phyloP scores from a whole-genome alignment of 2,888 invertebrate species.

The Cosmia pyralina region DNA sequence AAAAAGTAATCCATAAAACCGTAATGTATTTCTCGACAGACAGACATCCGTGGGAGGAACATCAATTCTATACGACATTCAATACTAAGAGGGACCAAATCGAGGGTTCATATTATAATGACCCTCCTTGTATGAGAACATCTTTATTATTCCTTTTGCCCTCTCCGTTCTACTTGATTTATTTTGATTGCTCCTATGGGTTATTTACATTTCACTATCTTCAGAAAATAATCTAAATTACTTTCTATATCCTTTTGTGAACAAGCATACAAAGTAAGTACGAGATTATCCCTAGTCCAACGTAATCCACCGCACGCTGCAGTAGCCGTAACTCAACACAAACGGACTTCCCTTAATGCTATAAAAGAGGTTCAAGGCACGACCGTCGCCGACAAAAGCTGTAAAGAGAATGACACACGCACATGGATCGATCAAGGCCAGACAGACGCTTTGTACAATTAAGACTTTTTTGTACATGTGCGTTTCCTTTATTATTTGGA shows the following conservation, averaged over 20 bases:
- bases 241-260: conserved; percentile 24
- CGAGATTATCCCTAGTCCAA: conserved; percentile 44
- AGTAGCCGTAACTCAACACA: conserved; percentile 54
- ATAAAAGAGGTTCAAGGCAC: conserved; percentile 69
- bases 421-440: conserved; percentile 86
- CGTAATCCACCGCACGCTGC: conserved; percentile 42
- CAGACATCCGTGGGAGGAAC: conserved; percentile 70
- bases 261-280: conserved; percentile 55
- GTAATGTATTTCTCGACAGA: conserved; percentile 62
- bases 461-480: conserved; percentile 55
- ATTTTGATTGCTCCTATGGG: conserved; percentile 54
- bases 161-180: conserved; percentile 64
- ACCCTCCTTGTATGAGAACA: conserved; percentile 73
- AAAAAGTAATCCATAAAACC: conserved; percentile 70
- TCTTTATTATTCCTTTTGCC: conserved; percentile 74
- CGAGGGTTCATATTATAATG: conserved; percentile 79
- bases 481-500: conserved; percentile 54
- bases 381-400: conserved; percentile 69
- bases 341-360: conserved; percentile 60
- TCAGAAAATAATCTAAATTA: conserved; percentile 29
- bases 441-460: conserved; percentile 72
- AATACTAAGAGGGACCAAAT: conserved; percentile 71
- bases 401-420: conserved; percentile 80
- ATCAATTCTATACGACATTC: conserved; percentile 76
- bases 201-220: conserved; percentile 29